Base-by-base conservation (phyloP, 2,113 vertebrate species). In the Mesembrinibis cayennensis region DNA sequence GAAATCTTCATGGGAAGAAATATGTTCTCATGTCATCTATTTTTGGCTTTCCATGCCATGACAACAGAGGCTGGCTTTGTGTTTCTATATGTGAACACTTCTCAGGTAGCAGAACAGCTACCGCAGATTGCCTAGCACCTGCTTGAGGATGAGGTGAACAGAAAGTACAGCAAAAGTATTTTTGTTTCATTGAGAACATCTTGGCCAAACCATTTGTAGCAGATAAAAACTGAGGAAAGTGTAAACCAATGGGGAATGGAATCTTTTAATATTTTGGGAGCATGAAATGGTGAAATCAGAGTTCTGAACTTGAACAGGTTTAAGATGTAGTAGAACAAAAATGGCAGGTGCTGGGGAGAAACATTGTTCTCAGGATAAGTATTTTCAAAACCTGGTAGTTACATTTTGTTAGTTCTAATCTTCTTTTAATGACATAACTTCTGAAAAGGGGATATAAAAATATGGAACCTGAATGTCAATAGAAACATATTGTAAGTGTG, bases 81-180 rank as follows among this genome's bases (percentile, higher is more conserved):
- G 78, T 82, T 95, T 84, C 94, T 95, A 95, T 89, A 91, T 91
- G 32, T 69, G 89, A 91, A 70, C 4, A 3, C 30, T 87, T 87
- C 90, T 80, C 95, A 97, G 95, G 95, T 97, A 96, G 90, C 73
- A 10, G 94, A 87, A 58, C 56, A 93, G 79, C 88, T 90, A 87
- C 69, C 3, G 5, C 91, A 92, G 96, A 95, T 95, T 96, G 96
- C 84, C 65, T 93, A 89, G 92, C 94, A 95, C 92, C 83, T 96
- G 90, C 86, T 95, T 0, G 6, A 87, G 72, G 72, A 92, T 66
- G 77, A 93, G 92, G 89, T 93, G 89, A 97, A 82, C 61, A 55
- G 78, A 94, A 94, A 94, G 72, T 36, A 89, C 83, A 89, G 74
- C 9, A 3, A 77, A 92, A 91, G 90, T 95, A 92, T 93, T 97